Base-by-base conservation (phyloP, 2,888 invertebrate species). In the Polyommatus icarus region DNA sequence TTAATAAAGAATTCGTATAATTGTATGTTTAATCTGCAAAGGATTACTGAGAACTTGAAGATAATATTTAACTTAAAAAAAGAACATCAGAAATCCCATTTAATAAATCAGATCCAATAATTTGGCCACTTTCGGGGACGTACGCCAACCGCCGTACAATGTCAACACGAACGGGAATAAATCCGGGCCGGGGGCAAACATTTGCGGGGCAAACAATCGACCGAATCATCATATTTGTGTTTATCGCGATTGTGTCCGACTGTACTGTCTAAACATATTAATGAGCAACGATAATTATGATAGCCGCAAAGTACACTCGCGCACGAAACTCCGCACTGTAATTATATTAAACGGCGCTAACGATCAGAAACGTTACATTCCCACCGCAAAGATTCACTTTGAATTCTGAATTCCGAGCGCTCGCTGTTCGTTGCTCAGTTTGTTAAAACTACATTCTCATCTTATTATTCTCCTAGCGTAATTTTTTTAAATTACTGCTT, bases 201-300 rank as follows among this genome's bases (percentile, higher is more conserved):
- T 75, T 75, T 50, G 50, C 75, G 12, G 50, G 54, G 24, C 73
- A 73, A 46, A 75, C 75, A 75, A 18, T 54, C 46, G 46, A 50
- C 73, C 29, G 50, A 32, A 29, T 73, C 73, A 40, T 40, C 72
- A 75, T 75, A 54, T 29, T 75, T 50, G 75, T 50, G 75, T 75
- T 75, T 54, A 75, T 75, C 24, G 40, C 72, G 75, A 75, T 50
- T 54, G 75, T 24, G 75, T 75, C 46, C 18, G 75, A 75, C 75
- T 75, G 75, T 54, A 75, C 75, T 50, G 40, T 72, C 72, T 72
- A 72, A 72, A 72, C 72, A 72, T 72, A 72, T 72, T 40, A 72
- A 72, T 72, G 72, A 72, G 40, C 72, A 67, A 3, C 40, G 40
- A 72, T 72, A 36, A 40, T 40, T 72, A 40, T 40, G 72, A 72